Percentiles rank a stretch among this genome's conserved stretches.
These are phyloP conservation scores for Nebria brevicollis DNA, from an alignment of 2,888 invertebrate genomes.

Conservation along the genomic window DNA sequence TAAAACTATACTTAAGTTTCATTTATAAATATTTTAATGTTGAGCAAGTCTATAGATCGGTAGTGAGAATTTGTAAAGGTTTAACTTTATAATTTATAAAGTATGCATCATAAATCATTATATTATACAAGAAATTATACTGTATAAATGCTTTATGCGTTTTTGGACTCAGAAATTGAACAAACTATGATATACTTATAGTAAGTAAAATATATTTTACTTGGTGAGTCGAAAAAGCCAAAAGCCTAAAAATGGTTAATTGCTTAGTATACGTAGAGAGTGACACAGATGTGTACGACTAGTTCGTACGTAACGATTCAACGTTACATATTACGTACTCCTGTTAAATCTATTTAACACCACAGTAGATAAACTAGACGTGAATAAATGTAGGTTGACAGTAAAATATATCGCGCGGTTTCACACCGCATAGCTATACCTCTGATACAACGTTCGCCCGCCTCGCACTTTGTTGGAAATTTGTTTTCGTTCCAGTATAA, in stretches of 20 bases:
- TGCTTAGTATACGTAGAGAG: background rate
- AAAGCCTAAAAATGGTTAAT: background rate
- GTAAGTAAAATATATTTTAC: no score
- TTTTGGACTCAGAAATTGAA: no score
- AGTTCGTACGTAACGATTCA: slow-evolving; percentile 57
- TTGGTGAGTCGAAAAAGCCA: no score
- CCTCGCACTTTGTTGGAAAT: slow-evolving; percentile 44
- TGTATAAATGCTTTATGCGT: no score
- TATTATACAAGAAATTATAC: no score
- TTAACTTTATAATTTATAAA: no score
- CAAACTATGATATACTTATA: no score
- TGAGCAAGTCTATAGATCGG: no score
- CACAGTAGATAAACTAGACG: slow-evolving; percentile 47
- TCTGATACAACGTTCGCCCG: slow-evolving; percentile 19
- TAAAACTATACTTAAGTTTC: no score
- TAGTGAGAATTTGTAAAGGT: no score
- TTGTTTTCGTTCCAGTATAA: slow-evolving; percentile 47
- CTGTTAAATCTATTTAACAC: slow-evolving; percentile 46
- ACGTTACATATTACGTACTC: slow-evolving; percentile 50
- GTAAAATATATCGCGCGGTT: slow-evolving; percentile 46
- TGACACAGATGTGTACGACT: slow-evolving; percentile 58
- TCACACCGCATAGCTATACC: slow-evolving; percentile 27
- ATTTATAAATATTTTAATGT: no score
- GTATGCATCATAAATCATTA: no score
- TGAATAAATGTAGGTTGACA: slow-evolving; percentile 47